Percentiles rank a stretch among this genome's conserved stretches.
Evolutionary conservation across 2,797 vertebrate species (phyloP).

Genomic region (Notolepis coatsorum): DNA sequence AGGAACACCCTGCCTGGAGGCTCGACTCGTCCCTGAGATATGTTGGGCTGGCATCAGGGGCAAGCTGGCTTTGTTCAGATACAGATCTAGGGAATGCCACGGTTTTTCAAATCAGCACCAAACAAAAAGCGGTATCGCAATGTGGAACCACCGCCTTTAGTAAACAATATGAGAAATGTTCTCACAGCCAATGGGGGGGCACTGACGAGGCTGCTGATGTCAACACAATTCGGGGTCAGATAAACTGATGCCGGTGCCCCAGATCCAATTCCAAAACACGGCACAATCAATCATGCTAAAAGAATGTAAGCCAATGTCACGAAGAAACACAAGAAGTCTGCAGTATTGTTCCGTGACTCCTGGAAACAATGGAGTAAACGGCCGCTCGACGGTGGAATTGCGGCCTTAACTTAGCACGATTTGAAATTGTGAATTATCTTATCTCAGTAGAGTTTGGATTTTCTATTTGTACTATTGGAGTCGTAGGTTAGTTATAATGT

Average conservation of each 20-base stretch:
- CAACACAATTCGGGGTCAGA: conserved; percentile 33
- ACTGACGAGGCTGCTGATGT: conserved; percentile 8
- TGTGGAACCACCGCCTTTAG: conserved; percentile 38
- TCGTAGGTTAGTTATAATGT: background rate
- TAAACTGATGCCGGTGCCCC: conserved; percentile 24
- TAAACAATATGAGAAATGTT: conserved; percentile 41
- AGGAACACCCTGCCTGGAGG: background rate
- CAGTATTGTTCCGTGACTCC: too few species aligned
- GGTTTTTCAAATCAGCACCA: conserved; percentile 12
- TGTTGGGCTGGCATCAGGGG: conserved; percentile 30
- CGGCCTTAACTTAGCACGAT: conserved; percentile 4
- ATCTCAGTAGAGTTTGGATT: background rate
- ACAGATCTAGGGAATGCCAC: conserved; percentile 42
- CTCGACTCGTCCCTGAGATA: conserved; percentile 5
- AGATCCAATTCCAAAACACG: conserved; percentile 41
- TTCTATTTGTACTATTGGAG: background rate
- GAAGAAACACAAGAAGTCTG: conserved; percentile 17
- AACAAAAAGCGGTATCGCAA: conserved; percentile 30
- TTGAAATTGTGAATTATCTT: background rate
- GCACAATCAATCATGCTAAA: conserved; percentile 26
- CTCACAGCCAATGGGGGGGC: conserved; percentile 22
- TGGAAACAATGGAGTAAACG: conserved; percentile 22
- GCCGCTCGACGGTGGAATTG: conserved; percentile 19
- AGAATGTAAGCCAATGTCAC: conserved; percentile 25
- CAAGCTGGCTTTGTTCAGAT: conserved; percentile 51